These are phyloP conservation scores for Oxyura jamaicensis DNA, from an alignment of 2,113 vertebrate genomes.

Conservation along the genomic window DNA sequence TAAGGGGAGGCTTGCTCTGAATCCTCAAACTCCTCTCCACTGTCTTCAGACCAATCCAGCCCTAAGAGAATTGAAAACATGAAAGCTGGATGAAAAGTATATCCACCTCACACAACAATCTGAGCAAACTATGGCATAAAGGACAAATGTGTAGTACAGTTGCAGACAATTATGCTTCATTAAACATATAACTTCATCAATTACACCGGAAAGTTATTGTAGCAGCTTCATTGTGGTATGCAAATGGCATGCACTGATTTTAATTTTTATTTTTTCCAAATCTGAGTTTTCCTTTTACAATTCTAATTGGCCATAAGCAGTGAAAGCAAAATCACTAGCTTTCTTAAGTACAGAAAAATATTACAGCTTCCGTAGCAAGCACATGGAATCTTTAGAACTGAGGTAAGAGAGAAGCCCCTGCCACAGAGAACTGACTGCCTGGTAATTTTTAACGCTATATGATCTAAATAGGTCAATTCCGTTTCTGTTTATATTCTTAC, in stretches of 20 bases:
- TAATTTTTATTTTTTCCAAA: not conserved
- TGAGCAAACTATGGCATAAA: not conserved
- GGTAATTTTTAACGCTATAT: not conserved
- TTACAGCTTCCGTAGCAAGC: not conserved
- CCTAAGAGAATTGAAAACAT: slow-evolving; percentile 76
- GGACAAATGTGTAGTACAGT: not conserved
- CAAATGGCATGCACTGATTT: not conserved
- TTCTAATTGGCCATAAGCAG: not conserved
- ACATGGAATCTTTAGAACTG: not conserved
- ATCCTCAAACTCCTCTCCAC: slow-evolving; percentile 89
- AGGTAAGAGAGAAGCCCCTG: not conserved
- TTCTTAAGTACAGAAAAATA: not conserved
- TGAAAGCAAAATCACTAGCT: not conserved
- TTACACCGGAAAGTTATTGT: not conserved
- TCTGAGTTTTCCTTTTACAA: not conserved
- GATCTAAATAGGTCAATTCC: slow-evolving; percentile 22
- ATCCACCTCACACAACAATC: not conserved
- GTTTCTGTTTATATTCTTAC: slow-evolving; percentile 3
- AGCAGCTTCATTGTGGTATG: not conserved
- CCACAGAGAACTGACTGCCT: not conserved
- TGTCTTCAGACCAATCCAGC: slow-evolving; percentile 99
- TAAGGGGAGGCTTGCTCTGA: slow-evolving; percentile 84
- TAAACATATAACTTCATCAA: not conserved
- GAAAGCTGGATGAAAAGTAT: not conserved
- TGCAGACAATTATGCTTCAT: not conserved